These are phyloP conservation scores for Apostichopus leukothele DNA, from an alignment of 53 echinoderm and acorn worm genomes.

Conservation along the genomic window DNA sequence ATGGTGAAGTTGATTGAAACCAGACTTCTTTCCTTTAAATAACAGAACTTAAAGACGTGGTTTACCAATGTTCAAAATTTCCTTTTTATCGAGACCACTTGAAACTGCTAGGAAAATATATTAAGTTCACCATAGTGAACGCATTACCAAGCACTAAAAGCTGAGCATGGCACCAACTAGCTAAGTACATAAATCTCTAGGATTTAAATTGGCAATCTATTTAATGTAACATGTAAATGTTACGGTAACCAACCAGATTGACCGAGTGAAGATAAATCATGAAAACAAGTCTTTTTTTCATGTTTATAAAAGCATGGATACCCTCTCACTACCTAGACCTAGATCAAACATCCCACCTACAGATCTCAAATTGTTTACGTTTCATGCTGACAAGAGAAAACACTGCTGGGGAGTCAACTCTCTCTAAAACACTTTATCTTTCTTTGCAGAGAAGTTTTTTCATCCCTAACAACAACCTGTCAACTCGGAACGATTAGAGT, in stretches of 20 bases:
- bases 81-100: too few relatives aligned
- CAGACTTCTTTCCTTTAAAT: too few relatives aligned
- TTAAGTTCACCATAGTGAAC: too few relatives aligned
- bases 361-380: slow-evolving; percentile 13
- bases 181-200: not conserved
- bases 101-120: too few relatives aligned
- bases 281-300: too few relatives aligned
- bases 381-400: not conserved
- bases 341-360: not conserved
- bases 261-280: too few relatives aligned
- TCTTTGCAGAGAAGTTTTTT: not conserved
- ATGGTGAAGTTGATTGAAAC: too few relatives aligned
- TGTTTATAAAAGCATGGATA: too few relatives aligned
- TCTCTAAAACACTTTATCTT: not conserved
- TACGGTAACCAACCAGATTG: not conserved
- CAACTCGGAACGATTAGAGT: not conserved
- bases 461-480: not conserved
- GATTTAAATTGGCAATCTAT: not conserved
- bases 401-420: slow-evolving; percentile 6
- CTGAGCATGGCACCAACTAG: too few relatives aligned
- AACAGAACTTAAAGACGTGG: too few relatives aligned
- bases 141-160: too few relatives aligned
- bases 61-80: too few relatives aligned
- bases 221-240: not conserved
- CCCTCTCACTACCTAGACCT: not conserved